Evolutionary conservation across 2,888 invertebrate genomes (phyloP).

Genomic region (Lissonota sp.): DNA sequence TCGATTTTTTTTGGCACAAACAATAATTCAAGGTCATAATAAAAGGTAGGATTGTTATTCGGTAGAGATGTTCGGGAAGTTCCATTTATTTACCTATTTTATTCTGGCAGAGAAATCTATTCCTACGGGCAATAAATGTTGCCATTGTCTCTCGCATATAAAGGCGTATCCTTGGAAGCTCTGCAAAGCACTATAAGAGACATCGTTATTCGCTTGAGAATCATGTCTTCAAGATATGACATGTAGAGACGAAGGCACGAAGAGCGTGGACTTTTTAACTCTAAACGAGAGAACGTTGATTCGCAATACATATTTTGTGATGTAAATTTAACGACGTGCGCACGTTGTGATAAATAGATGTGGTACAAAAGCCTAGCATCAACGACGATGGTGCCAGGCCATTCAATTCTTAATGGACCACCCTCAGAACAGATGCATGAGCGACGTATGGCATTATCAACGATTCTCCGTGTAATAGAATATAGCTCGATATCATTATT

Average conservation of each 20-base stretch:
- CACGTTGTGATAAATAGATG: not conserved
- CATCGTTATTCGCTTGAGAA: constrained; percentile 28
- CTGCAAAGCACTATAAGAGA: too few relatives aligned
- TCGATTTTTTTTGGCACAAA: too few relatives aligned
- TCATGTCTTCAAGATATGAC: not conserved
- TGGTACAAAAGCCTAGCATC: not conserved
- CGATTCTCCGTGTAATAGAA: constrained; percentile 15
- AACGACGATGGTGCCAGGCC: not conserved
- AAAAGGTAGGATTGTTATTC: too few relatives aligned
- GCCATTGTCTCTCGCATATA: too few relatives aligned
- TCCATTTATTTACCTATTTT: too few relatives aligned
- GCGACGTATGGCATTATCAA: constrained; percentile 26
- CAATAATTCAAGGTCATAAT: too few relatives aligned
- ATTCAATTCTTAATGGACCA: constrained; percentile 40
- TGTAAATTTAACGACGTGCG: constrained; percentile 33
- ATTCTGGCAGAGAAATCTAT: too few relatives aligned
- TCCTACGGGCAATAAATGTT: too few relatives aligned
- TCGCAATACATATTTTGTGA: constrained; percentile 20
- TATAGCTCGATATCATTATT: not conserved
- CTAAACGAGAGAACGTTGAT: constrained; percentile 39
- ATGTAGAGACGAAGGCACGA: constrained; percentile 5
- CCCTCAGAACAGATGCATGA: constrained; percentile 39
- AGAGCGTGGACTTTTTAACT: constrained; percentile 15
- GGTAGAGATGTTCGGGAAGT: too few relatives aligned
- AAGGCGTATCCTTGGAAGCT: too few relatives aligned